Base-by-base conservation (phyloP, 2,113 vertebrate species). In the Chiloscyllium plagiosum region DNA sequence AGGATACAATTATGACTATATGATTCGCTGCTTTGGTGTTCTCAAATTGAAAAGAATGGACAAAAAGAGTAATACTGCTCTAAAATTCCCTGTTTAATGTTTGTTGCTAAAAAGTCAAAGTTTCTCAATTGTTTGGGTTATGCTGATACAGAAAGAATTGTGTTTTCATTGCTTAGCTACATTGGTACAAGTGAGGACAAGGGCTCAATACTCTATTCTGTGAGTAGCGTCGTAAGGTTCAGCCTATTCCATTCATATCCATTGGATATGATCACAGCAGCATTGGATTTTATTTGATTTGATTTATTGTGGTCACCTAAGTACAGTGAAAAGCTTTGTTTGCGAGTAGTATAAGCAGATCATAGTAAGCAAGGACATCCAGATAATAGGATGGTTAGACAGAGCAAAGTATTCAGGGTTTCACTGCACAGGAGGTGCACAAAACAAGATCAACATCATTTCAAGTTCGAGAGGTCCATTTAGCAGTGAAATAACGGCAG, bases 1-100 rank as follows among this genome's bases (percentile, higher is more conserved):
- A 95, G 42, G 93, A 70, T 95, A 95, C 93, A 95, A 95, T 95
- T 95, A 95, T 69, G 42, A 89, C 86, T 12, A 61, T 72, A 95
- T 70, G 68, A 72, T 50, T 68, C 19, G 33, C n/a, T 50, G 66
- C 69, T 72, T 52, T 72, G 93, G 26, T 95, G 68, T 47, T 95
- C 47, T 42, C 68, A 52, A 95, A 4, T 50, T 42, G 4, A 15
- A 72, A 95, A 47, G 24, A 72, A 89, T 26, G 0, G 19, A 89
- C 22, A 26, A 50, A 72, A 94, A 94, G 65, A 0, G 10, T 69
- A 12, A 47, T 10, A 95, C 37, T 26, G n/a, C 68, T 29, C 8
- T 50, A 66, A 94, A 94, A 26, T 20, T 92, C 17, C 13, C 33
- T 68, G 15, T 33, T 42, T 69, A 47, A 47, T 29, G 66, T 47